These are phyloP conservation scores for Philhelius pedissequus DNA, from an alignment of 2,888 invertebrate species.

Conservation along the genomic window DNA sequence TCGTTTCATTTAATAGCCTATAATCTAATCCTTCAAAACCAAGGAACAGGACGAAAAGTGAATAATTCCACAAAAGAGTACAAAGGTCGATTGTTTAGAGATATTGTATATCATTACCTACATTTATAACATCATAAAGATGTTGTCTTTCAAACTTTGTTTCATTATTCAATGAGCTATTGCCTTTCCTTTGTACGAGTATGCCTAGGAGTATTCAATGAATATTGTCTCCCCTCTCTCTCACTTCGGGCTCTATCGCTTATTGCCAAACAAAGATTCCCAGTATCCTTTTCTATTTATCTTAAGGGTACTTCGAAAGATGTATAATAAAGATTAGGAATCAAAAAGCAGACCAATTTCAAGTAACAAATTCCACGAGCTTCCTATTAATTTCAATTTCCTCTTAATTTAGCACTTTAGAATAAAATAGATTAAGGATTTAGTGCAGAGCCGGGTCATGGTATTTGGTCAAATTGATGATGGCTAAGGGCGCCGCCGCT, in stretches of 20 bases:
- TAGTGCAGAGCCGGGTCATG: background rate
- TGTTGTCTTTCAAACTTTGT: background rate
- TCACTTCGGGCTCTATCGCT: background rate
- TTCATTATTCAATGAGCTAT: background rate
- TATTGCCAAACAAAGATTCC: background rate
- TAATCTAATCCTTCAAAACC: background rate
- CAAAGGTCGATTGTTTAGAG: background rate
- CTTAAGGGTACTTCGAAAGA: background rate
- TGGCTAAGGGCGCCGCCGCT: background rate
- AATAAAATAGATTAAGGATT: background rate
- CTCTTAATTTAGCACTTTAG: background rate
- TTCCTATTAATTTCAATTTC: background rate
- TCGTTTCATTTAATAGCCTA: background rate
- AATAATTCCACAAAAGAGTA: background rate
- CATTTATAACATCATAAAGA: background rate
- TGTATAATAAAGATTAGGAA: background rate
- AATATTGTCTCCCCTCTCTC: background rate
- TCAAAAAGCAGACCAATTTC: background rate
- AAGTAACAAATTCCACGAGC: background rate
- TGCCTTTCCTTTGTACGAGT: too few relatives aligned
- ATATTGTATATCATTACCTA: background rate
- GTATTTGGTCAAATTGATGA: background rate
- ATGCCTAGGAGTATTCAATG: background rate
- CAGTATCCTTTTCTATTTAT: background rate
- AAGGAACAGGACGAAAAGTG: too few relatives aligned